Base-by-base conservation (phyloP, 2,888 invertebrate genomes). In the Drosophila seclusa region DNA sequence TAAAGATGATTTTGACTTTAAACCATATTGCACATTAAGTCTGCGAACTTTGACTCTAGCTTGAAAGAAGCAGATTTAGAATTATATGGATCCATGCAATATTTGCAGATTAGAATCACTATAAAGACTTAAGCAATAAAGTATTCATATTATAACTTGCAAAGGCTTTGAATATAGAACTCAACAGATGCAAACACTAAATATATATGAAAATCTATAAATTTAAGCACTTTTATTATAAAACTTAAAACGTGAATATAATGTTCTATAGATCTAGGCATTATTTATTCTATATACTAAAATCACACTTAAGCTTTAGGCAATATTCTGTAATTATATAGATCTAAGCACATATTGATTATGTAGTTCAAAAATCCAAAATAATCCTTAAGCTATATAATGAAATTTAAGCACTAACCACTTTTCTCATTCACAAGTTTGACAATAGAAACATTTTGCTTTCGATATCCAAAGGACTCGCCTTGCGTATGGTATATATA, bases 401-500 rank as follows among this genome's bases (percentile, higher is more conserved):
- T 21, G 1, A 4, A 13, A 21, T 21, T 13, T 21, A 1, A 2
- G 16, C 5, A 16, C 2, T 16, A 16, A 36, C 0, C 6, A 3
- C 16, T 16, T 36, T 36, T 36, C 16, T 16, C 3, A 6, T 16
- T 36, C 4, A 7, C 13, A 21, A 45, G 2, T 5, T 18, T 21
- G 4, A 6, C 2, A 38, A 21, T 27, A 13, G 5, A n/a, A 24
- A 24, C 7, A 18, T 52, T 8, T 21, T 36, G 11, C 32, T 4
- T 24, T n/a, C 18, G 11, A 31, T 31, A 31, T 31, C 16, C 21
- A 21, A 54, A 38, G 32, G 10, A 18, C 49, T 48, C 57, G 18
- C 24, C 36, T 10, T 16, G 10, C 36, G 75, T 62, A 79, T 76
- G 48, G 49, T 45, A 66, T 59, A 29, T 45, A 45, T 34, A 62